These are phyloP conservation scores for Sciaenops ocellatus DNA, from an alignment of 2,797 vertebrate species.

Conservation along the genomic window DNA sequence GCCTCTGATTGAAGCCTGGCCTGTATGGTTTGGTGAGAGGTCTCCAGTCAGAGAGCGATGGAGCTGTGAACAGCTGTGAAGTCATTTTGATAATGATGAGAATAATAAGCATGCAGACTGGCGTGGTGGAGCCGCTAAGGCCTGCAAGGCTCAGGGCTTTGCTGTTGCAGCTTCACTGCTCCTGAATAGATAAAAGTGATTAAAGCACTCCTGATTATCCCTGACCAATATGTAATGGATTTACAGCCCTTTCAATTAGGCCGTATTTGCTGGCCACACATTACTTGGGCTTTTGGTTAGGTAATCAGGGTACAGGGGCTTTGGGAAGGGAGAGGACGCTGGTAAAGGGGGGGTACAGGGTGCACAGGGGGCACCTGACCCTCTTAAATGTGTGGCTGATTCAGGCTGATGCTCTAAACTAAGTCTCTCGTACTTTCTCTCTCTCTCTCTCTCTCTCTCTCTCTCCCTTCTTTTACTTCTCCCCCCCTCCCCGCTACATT, in stretches of 20 bases:
- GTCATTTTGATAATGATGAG: constrained; percentile 99
- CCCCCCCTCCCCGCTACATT: constrained; percentile 33
- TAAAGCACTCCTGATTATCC: constrained; percentile 99
- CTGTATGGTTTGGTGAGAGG: constrained; percentile 80
- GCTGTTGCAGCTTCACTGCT: constrained; percentile 98
- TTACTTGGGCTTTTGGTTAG: constrained; percentile 95
- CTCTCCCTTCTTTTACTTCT: constrained; percentile 28
- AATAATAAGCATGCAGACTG: constrained; percentile 93
- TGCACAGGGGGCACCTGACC: constrained; percentile 88
- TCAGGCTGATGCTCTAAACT: constrained; percentile 83
- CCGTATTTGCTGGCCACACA: constrained; percentile 98
- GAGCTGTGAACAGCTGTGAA: constrained; percentile 96
- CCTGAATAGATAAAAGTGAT: constrained; percentile 99
- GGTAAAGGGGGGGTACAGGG: constrained; percentile 25
- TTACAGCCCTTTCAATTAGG: constrained; percentile 99
- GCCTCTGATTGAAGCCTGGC: constrained; percentile 87
- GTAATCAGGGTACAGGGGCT: constrained; percentile 88
- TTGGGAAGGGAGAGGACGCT: constrained; percentile 84
- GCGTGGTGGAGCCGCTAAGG: constrained; percentile 79
- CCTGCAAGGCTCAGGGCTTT: constrained; percentile 94
- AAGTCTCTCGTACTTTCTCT: constrained; percentile 63
- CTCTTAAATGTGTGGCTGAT: constrained; percentile 81
- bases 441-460: constrained; percentile 34
- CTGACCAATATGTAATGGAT: constrained; percentile 99
- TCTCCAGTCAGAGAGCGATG: constrained; percentile 94